phyloP scores from a whole-genome alignment of 2,113 vertebrate genomes.

The Jaculus jaculus region DNA sequence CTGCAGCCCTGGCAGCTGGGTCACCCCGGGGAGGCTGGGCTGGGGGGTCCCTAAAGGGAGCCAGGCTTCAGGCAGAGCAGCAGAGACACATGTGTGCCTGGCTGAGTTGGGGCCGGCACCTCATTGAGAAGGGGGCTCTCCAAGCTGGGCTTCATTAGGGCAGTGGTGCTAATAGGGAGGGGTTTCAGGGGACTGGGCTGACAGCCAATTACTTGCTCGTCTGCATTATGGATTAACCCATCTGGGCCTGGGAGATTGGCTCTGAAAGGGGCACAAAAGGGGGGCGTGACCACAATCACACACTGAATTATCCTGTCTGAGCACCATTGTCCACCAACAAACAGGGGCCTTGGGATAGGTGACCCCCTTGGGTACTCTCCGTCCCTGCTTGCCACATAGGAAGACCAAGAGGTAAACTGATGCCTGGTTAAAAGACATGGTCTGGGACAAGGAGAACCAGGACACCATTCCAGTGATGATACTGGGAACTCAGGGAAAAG shows the following conservation, averaged over 20 bases:
- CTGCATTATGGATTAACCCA: conserved; percentile 99
- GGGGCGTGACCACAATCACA: conserved; percentile 92
- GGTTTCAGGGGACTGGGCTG: conserved; percentile 85
- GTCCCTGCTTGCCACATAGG: not conserved
- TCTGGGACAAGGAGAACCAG: not conserved
- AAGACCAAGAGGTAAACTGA: conserved; percentile 54
- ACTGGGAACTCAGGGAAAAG: not conserved
- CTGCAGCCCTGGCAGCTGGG: conserved; percentile 85
- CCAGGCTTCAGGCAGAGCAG: conserved; percentile 86
- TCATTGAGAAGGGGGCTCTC: conserved; percentile 89
- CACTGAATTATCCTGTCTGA: conserved; percentile 90
- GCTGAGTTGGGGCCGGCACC: conserved; percentile 85
- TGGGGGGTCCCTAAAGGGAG: conserved; percentile 83
- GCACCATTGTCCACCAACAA: conserved; percentile 88
- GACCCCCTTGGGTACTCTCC: conserved; percentile 71
- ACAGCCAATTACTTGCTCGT: conserved; percentile 89
- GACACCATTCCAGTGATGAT: not conserved
- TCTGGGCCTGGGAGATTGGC: conserved; percentile 93
- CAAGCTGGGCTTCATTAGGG: conserved; percentile 98
- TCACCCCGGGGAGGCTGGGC: conserved; percentile 78
- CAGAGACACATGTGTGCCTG: conserved; percentile 93
- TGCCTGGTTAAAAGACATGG: conserved; percentile 60
- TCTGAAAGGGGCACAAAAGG: conserved; percentile 91
- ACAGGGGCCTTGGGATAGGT: conserved; percentile 71
- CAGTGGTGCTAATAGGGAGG: conserved; percentile 91